phyloP scores from a whole-genome alignment of 2,888 invertebrate species.

The Lomographa bimaculata region DNA sequence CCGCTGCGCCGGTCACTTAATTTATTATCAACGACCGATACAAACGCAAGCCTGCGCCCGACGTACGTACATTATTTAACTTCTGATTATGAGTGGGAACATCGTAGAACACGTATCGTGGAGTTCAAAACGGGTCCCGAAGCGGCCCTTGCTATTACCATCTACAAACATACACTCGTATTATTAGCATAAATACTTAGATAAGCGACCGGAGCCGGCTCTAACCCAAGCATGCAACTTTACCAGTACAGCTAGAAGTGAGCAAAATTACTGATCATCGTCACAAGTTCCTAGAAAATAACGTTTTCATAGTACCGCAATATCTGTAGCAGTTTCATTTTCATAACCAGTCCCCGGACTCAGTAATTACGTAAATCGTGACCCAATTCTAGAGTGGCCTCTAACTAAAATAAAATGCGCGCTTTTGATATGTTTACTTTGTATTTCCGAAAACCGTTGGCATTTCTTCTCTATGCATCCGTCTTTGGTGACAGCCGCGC shows the following conservation, averaged over 20 bases:
- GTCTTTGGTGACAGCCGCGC: slow-evolving; percentile 16
- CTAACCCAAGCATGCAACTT: slow-evolving; percentile 13
- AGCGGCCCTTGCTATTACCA: slow-evolving; percentile 29
- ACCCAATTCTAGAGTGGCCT: slow-evolving; percentile 41
- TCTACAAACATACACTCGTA: slow-evolving; percentile 28
- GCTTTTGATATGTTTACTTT: slow-evolving; percentile 33
- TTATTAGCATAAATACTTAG: slow-evolving; percentile 33
- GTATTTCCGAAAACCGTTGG: slow-evolving; percentile 22
- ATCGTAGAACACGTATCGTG: slow-evolving; percentile 18
- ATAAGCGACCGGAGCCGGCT: slow-evolving; percentile 17
- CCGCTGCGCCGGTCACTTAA: slow-evolving; percentile 25
- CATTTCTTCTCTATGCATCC: slow-evolving; percentile 22
- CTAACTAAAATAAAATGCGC: slow-evolving; percentile 40
- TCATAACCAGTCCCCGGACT: slow-evolving; percentile 28
- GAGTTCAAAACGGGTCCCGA: slow-evolving; percentile 31
- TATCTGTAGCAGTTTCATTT: slow-evolving; percentile 24
- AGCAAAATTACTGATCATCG: slow-evolving; percentile 18
- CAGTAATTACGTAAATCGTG: slow-evolving; percentile 43
- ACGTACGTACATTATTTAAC: slow-evolving; percentile 19
- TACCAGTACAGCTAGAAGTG: slow-evolving; percentile 13
- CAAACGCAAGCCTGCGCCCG: slow-evolving; percentile 15
- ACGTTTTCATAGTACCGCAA: slow-evolving; percentile 24
- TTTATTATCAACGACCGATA: slow-evolving; percentile 21
- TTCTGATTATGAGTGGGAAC: slow-evolving; percentile 24
- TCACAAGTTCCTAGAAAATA: slow-evolving; percentile 21